Base-by-base conservation (phyloP, 1,140 invertebrate genomes). In the Catajapyx aquilonaris region DNA sequence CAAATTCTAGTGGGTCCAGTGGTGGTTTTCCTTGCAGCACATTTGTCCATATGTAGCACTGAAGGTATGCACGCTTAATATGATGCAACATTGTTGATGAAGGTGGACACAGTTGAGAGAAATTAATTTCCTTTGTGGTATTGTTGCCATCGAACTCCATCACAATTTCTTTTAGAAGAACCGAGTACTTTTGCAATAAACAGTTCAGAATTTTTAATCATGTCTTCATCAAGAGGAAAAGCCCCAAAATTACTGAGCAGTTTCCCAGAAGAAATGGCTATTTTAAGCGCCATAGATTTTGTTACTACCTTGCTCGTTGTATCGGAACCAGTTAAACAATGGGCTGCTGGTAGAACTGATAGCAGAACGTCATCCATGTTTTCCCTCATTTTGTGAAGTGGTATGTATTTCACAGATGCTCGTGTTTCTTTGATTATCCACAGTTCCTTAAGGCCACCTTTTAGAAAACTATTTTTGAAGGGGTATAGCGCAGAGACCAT, bases 1-100 rank as follows among this genome's bases (percentile, higher is more conserved):
- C 20, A 17, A 23, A 37, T 22, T 37, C 17, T 25, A 37, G 20
- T 23, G 35, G 35, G 20, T 37, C 21, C 35, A 37, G 35, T 23
- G 35, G 34, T 16, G 13, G 19, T 2, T 28, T 35, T 17, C 11
- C 11, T 5, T 20, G 5, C 19, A 35, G 34, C 34, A 35, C 34
- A 35, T 28, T 22, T 22, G 13, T 37, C 35, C 30, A 15, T 37
- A 18, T 25, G 35, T 22, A 37, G 17, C 17, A 23, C 20, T 21
- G 20, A 21, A n/a, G n/a, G n/a, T n/a, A n/a, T n/a, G n/a, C n/a
- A n/a, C n/a, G n/a, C n/a, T n/a, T n/a, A n/a, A n/a, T n/a, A n/a
- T n/a, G n/a, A n/a, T n/a, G n/a, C n/a, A n/a, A n/a, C n/a, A n/a
- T n/a, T n/a, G n/a, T n/a, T n/a, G n/a, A n/a, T n/a, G n/a, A n/a